These are phyloP conservation scores for Lasioglossum morio DNA, from an alignment of 2,888 invertebrate species.

Conservation along the genomic window DNA sequence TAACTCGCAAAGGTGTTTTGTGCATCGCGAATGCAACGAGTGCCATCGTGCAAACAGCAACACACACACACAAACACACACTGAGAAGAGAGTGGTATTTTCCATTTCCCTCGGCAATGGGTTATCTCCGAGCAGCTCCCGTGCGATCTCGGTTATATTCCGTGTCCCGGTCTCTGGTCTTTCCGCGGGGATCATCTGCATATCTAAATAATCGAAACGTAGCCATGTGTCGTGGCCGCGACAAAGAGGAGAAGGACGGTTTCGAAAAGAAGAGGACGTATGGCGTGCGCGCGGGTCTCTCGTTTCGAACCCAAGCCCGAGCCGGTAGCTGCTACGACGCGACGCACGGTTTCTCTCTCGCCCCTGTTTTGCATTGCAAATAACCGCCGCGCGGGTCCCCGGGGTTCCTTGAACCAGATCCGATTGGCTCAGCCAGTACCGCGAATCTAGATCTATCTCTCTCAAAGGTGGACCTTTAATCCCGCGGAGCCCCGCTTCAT, in stretches of 20 bases:
- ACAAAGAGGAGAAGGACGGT: constrained; percentile 67
- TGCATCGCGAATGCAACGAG: not conserved
- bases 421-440: constrained; percentile 83
- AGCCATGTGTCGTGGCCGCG: constrained; percentile 80
- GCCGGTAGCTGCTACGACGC: constrained; percentile 67
- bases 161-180: constrained; percentile 45
- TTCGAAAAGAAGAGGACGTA: constrained; percentile 74
- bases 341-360: constrained; percentile 64
- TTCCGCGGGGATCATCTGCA: constrained; percentile 82
- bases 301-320: constrained; percentile 27
- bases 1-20: constrained; percentile 13
- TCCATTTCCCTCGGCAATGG: constrained; percentile 35
- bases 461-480: constrained; percentile 80
- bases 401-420: constrained; percentile 85
- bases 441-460: constrained; percentile 84
- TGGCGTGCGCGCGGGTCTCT: constrained; percentile 74
- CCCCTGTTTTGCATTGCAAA: constrained; percentile 83
- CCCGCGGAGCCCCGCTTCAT: constrained; percentile 80
- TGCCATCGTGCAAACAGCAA: not conserved
- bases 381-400: constrained; percentile 71
- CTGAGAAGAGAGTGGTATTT: constrained; percentile 24
- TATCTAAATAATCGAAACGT: constrained; percentile 84
- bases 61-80: not conserved
- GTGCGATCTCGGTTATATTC: constrained; percentile 44
- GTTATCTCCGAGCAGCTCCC: constrained; percentile 3